A percentile compares a stretch with the other conserved stretches of the same genome.
Evolutionary conservation across 1,140 invertebrate genomes (phyloP).

Genomic region (Lepidurus apus): DNA sequence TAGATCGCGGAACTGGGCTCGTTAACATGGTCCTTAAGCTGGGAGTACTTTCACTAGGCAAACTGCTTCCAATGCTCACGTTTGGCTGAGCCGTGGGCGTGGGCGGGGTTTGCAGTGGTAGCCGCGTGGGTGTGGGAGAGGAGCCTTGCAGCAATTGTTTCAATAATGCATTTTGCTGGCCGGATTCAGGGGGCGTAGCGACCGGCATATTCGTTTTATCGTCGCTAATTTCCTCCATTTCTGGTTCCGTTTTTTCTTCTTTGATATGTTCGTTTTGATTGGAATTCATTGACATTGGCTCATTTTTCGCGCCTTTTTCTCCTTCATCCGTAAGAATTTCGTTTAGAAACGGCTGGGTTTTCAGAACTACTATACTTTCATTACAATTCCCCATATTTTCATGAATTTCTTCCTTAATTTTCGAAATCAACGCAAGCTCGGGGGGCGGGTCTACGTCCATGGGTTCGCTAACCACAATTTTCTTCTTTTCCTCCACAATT

Average conservation of each 20-base stretch:
- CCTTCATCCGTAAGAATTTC: background rate
- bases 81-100: slow-evolving; percentile 41
- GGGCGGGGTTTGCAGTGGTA: slow-evolving; percentile 41
- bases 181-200: slow-evolving; percentile 45
- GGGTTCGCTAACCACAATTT: background rate
- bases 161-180: slow-evolving; percentile 79
- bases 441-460: background rate
- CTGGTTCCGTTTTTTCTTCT: slow-evolving; percentile 15
- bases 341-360: no score
- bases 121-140: slow-evolving; percentile 47
- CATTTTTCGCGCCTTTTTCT: background rate
- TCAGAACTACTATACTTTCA: no score
- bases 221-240: slow-evolving; percentile 33
- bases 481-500: background rate
- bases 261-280: background rate
- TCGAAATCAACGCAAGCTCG: no score
- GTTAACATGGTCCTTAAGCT: background rate
- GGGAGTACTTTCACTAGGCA: background rate
- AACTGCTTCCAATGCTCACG: background rate
- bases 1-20: background rate
- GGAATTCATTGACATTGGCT: background rate
- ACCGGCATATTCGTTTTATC: slow-evolving; percentile 7
- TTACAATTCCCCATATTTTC: no score
- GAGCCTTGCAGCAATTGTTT: slow-evolving; percentile 80
- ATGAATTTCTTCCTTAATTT: no score